Percentiles rank a stretch among this genome's conserved stretches.
phyloP scores from a whole-genome alignment of 64 coral and sea anemone genomes.

The Catalaphyllia jardinei region DNA sequence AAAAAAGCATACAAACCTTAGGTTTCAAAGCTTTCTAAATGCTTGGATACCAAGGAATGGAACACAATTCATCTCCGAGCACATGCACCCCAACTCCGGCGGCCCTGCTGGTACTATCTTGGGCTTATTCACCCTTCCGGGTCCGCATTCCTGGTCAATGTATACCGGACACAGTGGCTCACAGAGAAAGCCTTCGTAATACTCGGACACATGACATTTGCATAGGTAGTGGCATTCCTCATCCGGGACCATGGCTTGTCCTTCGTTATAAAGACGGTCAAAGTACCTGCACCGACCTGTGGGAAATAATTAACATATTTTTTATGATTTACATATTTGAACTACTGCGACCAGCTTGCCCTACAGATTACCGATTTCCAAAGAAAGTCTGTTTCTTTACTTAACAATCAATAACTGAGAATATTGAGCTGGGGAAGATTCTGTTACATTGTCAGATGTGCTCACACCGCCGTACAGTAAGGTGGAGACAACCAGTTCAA shows the following conservation, averaged over 20 bases:
- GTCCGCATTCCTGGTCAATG: not conserved
- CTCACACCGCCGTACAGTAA: no score
- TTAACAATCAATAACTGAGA: no score
- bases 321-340: no score
- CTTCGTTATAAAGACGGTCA: slow-evolving; percentile 2
- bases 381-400: no score
- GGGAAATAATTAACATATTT: not conserved
- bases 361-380: no score
- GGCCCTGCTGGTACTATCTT: not conserved
- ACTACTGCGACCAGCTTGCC: no score
- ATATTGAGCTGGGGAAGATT: no score
- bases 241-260: slow-evolving; percentile 18
- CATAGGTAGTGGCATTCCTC: slow-evolving; percentile 5
- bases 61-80: not conserved
- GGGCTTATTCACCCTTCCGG: not conserved
- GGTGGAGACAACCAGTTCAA: no score
- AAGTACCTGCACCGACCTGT: slow-evolving; percentile 15
- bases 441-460: no score
- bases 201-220: slow-evolving; percentile 25
- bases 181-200: slow-evolving; percentile 24
- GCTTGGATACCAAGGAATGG: not conserved
- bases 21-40: not conserved
- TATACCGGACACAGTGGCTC: slow-evolving; percentile 13
- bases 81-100: slow-evolving; percentile 9
- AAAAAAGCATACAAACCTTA: not conserved